A percentile compares a stretch with the other conserved stretches of the same genome.
phyloP scores from a whole-genome alignment of 2,113 vertebrate genomes.

The Gasterosteus nipponicus region DNA sequence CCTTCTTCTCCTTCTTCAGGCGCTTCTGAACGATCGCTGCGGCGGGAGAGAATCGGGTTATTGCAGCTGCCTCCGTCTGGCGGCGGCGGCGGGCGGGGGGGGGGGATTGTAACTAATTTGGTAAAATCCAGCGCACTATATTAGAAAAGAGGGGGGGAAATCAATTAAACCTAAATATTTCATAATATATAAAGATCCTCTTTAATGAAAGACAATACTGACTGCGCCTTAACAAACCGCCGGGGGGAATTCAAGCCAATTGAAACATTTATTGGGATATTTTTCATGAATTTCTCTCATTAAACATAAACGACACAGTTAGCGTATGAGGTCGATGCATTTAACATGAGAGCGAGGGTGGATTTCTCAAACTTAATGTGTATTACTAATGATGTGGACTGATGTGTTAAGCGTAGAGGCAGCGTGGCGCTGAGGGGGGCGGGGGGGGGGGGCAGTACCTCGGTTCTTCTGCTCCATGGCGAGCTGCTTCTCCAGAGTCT shows the following conservation, averaged over 20 bases:
- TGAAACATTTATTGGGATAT: conserved; percentile 77
- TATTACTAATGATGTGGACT: conserved; percentile 75
- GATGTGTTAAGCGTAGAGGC: conserved; percentile 24
- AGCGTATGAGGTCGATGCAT: conserved; percentile 75
- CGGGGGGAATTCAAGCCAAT: conserved; percentile 74
- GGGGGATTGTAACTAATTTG: conserved; percentile 30
- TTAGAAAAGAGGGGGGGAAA: conserved; percentile 42
- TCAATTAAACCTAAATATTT: conserved; percentile 72
- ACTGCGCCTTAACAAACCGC: conserved; percentile 70
- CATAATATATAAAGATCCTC: conserved; percentile 60
- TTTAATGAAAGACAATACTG: conserved; percentile 62
- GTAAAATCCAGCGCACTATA: conserved; percentile 9
- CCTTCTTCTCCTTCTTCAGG: conserved; percentile 99
- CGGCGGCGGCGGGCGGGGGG: neutral
- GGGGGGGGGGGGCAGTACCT: conserved; percentile 81
- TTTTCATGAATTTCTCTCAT: conserved; percentile 81
- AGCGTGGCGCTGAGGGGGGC: conserved; percentile 1
- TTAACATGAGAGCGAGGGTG: conserved; percentile 73
- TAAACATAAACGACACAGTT: conserved; percentile 80
- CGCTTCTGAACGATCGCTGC: conserved; percentile 98
- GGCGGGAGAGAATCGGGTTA: conserved; percentile 19
- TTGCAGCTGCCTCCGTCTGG: neutral
- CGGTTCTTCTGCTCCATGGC: conserved; percentile 99
- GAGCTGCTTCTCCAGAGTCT: conserved; percentile 98
- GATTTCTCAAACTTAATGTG: conserved; percentile 73